These are phyloP conservation scores for Elephas maximus DNA, from an alignment of 2,113 vertebrate genomes.

Conservation along the genomic window DNA sequence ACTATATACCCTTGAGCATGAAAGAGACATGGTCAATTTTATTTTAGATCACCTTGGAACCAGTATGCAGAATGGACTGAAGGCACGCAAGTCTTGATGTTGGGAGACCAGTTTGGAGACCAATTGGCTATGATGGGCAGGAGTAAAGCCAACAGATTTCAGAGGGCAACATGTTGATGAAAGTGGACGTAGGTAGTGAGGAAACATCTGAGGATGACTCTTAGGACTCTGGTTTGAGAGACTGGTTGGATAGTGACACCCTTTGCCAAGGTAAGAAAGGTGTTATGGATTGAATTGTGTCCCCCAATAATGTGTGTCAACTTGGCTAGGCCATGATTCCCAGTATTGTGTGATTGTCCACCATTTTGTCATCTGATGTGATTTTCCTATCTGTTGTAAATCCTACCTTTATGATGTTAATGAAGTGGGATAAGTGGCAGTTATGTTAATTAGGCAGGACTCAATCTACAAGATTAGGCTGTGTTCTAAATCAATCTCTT, in stretches of 20 bases:
- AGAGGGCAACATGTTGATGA: not conserved
- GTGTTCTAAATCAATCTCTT: no score
- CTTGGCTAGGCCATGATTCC: no score
- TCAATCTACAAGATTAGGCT: no score
- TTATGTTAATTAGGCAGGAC: no score
- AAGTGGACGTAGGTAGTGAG: not conserved
- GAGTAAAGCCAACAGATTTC: conserved; percentile 34
- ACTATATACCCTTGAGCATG: not conserved
- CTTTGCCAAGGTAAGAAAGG: conserved; percentile 14
- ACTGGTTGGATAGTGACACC: not conserved
- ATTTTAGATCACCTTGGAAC: not conserved
- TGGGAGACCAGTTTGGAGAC: not conserved
- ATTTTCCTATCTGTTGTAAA: no score
- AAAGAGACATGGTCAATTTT: not conserved
- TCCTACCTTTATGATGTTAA: no score
- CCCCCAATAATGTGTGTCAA: no score
- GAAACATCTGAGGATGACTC: not conserved
- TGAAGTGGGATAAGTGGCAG: no score
- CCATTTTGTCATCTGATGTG: no score
- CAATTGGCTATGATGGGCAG: not conserved
- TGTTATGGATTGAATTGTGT: no score
- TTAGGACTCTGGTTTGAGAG: not conserved
- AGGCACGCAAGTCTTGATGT: not conserved
- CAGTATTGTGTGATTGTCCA: no score
- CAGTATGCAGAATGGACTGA: not conserved